phyloP scores from a whole-genome alignment of 2,888 invertebrate genomes.

The Synergus gifuensis region DNA sequence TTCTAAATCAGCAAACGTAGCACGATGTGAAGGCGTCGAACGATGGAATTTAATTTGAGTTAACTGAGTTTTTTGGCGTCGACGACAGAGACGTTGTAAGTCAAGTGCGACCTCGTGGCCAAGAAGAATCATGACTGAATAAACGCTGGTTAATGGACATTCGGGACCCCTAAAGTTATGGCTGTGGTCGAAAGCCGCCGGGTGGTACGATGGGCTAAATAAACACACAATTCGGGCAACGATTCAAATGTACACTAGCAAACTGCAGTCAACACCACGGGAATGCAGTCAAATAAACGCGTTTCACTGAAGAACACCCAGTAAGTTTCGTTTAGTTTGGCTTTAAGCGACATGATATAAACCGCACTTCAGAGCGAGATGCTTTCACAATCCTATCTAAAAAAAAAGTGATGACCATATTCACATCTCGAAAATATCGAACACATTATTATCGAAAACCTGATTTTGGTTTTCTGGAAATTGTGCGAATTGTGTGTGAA shows the following conservation, averaged over 20 bases:
- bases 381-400: not conserved
- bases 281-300: slow-evolving; percentile 15
- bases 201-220: slow-evolving; percentile 30
- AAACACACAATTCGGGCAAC: slow-evolving; percentile 38
- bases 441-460: too few relatives aligned
- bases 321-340: slow-evolving; percentile 6
- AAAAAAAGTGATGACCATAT: not conserved
- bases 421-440: not conserved
- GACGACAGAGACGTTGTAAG: slow-evolving; percentile 27
- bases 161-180: slow-evolving; percentile 36
- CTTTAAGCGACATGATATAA: slow-evolving; percentile 2
- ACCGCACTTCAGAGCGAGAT: not conserved
- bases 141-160: slow-evolving; percentile 35
- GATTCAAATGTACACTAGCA: not conserved
- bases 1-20: slow-evolving; percentile 33
- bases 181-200: slow-evolving; percentile 14
- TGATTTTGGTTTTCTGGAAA: too few relatives aligned
- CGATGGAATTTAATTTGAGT: slow-evolving; percentile 36
- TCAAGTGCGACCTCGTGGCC: slow-evolving; percentile 26
- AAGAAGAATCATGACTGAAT: slow-evolving; percentile 25
- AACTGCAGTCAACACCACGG: slow-evolving; percentile 12
- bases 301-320: slow-evolving; percentile 37
- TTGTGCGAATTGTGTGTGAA: not conserved
- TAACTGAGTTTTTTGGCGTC: slow-evolving; percentile 37
- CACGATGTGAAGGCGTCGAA: not conserved